Percentiles rank a stretch among this genome's conserved stretches.
phyloP scores from a whole-genome alignment of 2,888 invertebrate genomes.

The Ochropacha duplaris region DNA sequence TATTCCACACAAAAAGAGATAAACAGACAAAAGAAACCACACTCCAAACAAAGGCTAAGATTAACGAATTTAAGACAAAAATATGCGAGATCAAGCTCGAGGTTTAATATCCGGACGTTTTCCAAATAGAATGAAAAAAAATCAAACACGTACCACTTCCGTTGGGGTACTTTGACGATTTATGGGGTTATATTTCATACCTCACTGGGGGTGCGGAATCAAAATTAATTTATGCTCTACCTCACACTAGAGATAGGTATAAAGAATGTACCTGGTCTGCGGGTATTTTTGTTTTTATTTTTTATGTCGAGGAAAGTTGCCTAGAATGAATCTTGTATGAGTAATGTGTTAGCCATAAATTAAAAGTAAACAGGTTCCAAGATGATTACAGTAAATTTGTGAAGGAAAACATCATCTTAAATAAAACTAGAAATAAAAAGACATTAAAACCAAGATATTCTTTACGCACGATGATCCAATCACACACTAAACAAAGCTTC shows the following conservation, averaged over 20 bases:
- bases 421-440: too few relatives aligned
- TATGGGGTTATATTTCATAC: not conserved
- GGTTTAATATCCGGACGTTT: slow-evolving; percentile 31
- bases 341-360: too few relatives aligned
- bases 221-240: not conserved
- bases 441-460: too few relatives aligned
- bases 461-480: too few relatives aligned
- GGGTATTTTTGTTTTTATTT: not conserved
- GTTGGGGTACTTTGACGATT: not conserved
- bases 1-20: not conserved
- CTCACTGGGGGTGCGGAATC: not conserved
- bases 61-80: slow-evolving; percentile 6
- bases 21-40: not conserved
- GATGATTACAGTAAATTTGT: too few relatives aligned
- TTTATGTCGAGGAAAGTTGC: too few relatives aligned
- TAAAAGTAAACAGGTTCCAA: too few relatives aligned
- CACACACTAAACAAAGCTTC: too few relatives aligned
- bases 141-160: slow-evolving; percentile 1
- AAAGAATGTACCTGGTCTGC: not conserved
- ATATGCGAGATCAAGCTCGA: slow-evolving; percentile 7
- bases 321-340: too few relatives aligned
- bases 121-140: slow-evolving; percentile 21
- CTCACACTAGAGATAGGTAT: not conserved
- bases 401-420: too few relatives aligned
- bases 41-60: not conserved